phyloP scores from a whole-genome alignment of 2,888 invertebrate species.

The Seladonia tumulorum region DNA sequence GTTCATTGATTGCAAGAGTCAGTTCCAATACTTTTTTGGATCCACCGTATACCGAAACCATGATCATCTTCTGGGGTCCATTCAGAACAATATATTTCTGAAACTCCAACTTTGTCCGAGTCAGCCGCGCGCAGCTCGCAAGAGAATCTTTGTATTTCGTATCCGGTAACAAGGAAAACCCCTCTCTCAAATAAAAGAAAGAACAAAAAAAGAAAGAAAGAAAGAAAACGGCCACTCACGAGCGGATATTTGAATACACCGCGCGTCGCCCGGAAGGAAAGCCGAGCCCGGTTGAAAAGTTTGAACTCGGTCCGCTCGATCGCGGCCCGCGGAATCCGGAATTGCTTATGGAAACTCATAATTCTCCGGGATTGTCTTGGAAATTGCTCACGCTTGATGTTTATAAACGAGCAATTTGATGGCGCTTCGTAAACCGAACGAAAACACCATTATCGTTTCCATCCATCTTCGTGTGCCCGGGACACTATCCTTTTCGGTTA shows the following conservation, averaged over 20 bases:
- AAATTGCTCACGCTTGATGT: conserved; percentile 49
- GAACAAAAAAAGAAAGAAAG: too few species aligned
- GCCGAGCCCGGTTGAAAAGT: conserved; percentile 25
- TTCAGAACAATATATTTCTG: background rate
- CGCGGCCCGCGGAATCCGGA: conserved; percentile 18
- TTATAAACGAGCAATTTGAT: conserved; percentile 46
- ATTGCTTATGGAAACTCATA: conserved; percentile 19
- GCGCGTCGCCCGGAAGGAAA: conserved; percentile 15
- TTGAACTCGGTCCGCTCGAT: conserved; percentile 32
- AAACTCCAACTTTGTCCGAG: background rate
- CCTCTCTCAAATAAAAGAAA: background rate
- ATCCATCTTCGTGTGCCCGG: background rate
- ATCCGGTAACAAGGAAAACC: background rate
- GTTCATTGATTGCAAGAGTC: background rate
- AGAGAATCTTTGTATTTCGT: background rate
- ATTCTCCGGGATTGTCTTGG: conserved; percentile 35
- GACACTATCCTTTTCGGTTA: conserved; percentile 30
- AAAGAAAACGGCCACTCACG: background rate
- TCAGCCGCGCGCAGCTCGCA: background rate
- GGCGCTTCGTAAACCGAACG: conserved; percentile 28
- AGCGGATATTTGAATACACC: conserved; percentile 51
- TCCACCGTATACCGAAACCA: background rate
- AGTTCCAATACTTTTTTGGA: background rate
- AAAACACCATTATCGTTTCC: conserved; percentile 44
- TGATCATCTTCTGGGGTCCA: background rate